Evolutionary conservation across 2,113 vertebrate genomes (phyloP), one percentile per base, ranked within the genome.

Genomic region (Falcunculus frontatus): DNA sequence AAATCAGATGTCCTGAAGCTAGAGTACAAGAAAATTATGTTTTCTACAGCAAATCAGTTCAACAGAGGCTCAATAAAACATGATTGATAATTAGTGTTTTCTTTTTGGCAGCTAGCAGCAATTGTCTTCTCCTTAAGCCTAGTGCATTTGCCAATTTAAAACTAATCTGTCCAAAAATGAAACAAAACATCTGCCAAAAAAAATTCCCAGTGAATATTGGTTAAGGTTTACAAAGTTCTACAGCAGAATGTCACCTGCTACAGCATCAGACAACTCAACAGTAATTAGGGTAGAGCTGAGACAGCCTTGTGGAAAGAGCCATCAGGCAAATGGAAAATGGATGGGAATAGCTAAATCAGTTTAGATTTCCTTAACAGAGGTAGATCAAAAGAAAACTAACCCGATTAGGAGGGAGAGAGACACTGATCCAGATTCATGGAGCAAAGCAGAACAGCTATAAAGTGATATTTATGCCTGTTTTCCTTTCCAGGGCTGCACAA

Each of bases 341-440:
- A 81, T 63, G 47, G 72, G 32, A 92, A 80, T 6, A 59, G 72
- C 72, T 89, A 81, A 95, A 95, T 88, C 75, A 44, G 83, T 88
- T 94, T 69, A 94, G 30, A 35, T 84, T 95, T 85, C 84, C 73
- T 44, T 89, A 80, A 90, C 32, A 83, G 44, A 41, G 18, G 33
- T 11, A 80, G 95, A 94, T 90, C 92, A 95, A 80, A 95, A 70
- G 85, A 49, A 84, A 96, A 75, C 33, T 78, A 96, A 90, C 73
- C 26, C 4, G 37, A 90, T 96, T 90, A 95, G 52, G 56, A 92
- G 37, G 57, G 52, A 81, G 83, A 81, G 22, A 89, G 49, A 86
- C 68, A 81, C 68, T 81, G 92, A 90, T 92, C 60, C 90, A 90
- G 92, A 94, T 70, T 56, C 50, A 81, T 35, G 6, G 6, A 74